Base-by-base conservation (phyloP, 2,113 vertebrate genomes). In the Psittacula cyanocephala region DNA sequence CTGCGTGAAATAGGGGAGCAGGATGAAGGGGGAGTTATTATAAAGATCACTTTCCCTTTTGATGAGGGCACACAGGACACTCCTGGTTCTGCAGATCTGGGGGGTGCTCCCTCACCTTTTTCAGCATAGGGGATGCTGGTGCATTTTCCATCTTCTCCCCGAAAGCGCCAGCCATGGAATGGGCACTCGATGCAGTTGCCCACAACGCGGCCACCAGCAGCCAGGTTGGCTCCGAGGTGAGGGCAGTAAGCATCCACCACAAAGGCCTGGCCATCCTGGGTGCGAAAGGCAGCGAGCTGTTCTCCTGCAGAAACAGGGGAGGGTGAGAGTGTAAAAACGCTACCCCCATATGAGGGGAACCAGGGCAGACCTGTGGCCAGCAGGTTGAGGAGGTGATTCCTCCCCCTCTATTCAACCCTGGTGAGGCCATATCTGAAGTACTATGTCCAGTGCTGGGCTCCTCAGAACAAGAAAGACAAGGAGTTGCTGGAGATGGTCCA, bases 91-190 rank as follows among this genome's bases (percentile, higher is more conserved):
- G n/a, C 9, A 12, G 33, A 0, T 47, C 0, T 46, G 25, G 37
- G 65, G 16, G 22, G 6, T 4, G 12, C 7, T 52, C 57, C 57
- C 57, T 59, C 97, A 98, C 98, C 98, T 98, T 98, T 98, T 31
- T 97, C 98, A 46, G 98, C 69, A 16, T 98, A 98, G 0, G 98
- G 98, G 63, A 98, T 97, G 64, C 37, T 95, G 78, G 95, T 92
- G 93, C 98, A 98, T 65, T 98, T 98, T 9, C 98, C 98, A 3
- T 98, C 98, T 8, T 96, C 82, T 11, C 98, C 99, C 7, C 35
- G 91, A 86, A 98, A 98, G 94, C 96, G 97, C 98, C 99, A 99
- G 67, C 98, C 98, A 1, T 98, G 99, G 87, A 98, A 99, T 0
- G 98, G 99, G 70, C 98, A 98, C 60, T 99, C 98, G 1, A 98